These are phyloP conservation scores for Rapana venosa DNA, from an alignment of 2,888 invertebrate genomes.

Conservation along the genomic window DNA sequence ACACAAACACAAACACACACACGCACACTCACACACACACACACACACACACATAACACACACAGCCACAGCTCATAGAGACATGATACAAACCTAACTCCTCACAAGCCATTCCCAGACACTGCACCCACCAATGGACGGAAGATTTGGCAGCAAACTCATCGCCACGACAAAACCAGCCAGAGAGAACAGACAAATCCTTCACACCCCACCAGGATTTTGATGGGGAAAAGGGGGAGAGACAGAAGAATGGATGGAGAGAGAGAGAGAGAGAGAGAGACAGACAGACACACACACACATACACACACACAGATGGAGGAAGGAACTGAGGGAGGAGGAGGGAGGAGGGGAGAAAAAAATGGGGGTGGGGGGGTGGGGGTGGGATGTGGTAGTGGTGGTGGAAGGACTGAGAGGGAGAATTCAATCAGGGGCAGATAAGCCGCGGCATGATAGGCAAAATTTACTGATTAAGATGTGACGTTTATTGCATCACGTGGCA, in stretches of 20 bases:
- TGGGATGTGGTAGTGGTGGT: no score
- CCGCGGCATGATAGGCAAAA: slow-evolving; percentile 43
- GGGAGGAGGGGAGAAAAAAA: neutral
- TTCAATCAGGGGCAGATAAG: slow-evolving; percentile 46
- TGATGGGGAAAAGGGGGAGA: no score
- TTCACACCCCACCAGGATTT: no score
- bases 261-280: no score
- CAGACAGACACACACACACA: no score
- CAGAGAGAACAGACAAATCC: neutral
- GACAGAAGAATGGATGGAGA: no score
- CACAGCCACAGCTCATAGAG: no score
- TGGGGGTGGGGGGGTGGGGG: neutral
- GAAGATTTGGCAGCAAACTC: neutral
- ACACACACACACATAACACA: no score
- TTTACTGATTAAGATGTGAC: slow-evolving; percentile 46
- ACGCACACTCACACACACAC: no score
- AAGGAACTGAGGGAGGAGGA: neutral
- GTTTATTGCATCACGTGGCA: slow-evolving; percentile 46
- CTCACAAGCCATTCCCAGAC: no score
- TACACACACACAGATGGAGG: neutral
- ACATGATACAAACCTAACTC: no score
- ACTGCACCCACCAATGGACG: neutral
- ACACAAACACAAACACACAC: no score
- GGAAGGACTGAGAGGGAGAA: neutral
- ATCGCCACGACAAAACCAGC: neutral